Percentiles rank a stretch among this genome's conserved stretches.
These are phyloP conservation scores for Bursaphelenchus okinawaensis DNA, from an alignment of 2,888 invertebrate species.

Conservation along the genomic window DNA sequence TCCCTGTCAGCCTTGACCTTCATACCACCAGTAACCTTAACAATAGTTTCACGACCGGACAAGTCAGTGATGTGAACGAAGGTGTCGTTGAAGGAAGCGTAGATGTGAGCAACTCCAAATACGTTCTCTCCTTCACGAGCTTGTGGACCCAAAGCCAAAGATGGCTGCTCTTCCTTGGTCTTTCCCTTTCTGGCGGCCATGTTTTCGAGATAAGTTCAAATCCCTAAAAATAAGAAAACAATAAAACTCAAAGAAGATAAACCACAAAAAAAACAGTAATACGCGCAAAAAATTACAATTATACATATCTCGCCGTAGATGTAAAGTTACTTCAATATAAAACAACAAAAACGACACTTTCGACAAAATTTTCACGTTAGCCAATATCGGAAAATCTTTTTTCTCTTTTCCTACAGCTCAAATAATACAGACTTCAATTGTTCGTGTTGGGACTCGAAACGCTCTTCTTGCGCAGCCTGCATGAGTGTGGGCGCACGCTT, in stretches of 20 bases:
- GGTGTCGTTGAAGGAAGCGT: constrained; percentile 98
- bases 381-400: background rate
- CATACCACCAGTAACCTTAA: constrained; percentile 82
- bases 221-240: background rate
- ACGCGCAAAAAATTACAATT: no score
- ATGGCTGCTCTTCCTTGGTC: constrained; percentile 90
- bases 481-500: no score
- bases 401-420: background rate
- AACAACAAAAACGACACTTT: no score
- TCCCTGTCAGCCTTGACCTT: constrained; percentile 99
- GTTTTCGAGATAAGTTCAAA: background rate
- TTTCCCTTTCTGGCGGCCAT: constrained; percentile 75
- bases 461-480: no score
- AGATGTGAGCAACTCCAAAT: constrained; percentile 98
- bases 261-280: no score
- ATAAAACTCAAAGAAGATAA: no score
- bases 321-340: no score
- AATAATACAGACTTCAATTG: background rate
- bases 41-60: constrained; percentile 74
- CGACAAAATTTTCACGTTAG: background rate
- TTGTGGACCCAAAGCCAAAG: constrained; percentile 68
- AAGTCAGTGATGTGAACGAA: constrained; percentile 99
- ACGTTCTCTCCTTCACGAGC: constrained; percentile 73
- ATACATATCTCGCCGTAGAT: no score
- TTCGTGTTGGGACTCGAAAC: background rate